Evolutionary conservation across 53 echinoderm and acorn worm genomes (phyloP), one percentile per base, ranked within the genome.

Genomic region (Crossaster papposus): DNA sequence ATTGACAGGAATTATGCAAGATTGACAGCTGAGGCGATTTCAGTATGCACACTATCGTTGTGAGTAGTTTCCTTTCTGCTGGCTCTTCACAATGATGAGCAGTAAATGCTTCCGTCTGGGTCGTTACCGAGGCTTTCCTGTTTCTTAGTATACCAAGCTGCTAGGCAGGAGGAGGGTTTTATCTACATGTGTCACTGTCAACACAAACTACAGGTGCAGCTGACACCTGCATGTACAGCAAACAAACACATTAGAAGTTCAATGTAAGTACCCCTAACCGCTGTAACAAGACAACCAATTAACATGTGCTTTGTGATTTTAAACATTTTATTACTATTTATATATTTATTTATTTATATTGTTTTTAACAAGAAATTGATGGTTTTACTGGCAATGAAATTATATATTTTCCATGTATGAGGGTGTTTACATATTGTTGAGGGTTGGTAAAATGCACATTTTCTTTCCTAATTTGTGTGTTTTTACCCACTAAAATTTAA

Each of bases 101-200:
- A 54, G 81, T 81, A 81, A 81, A 81, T 51, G 64, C 81, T 81
- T 81, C 81, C 81, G 28, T 35, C 18, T 64, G 22, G 10, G 31
- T 62, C 81, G 26, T 35, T 81, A 64, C 34, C 0, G n/a, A 81
- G 26, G 64, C 34, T n/a, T 81, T 81, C 81, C 81, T 62, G 81
- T 44, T 64, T 81, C 62, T 64, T 18, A 28, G 14, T 18, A 35
- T 20, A 23, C n/a, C 68, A n/a, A 24, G 68, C 24, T 24, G 24
- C 17, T 58, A 58, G 6, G 17, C 22, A 20, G 17, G 17, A 26
- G 28, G 9, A 3, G 28, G 24, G 68, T 28, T 65, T 23, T 68
- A 3, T 68, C n/a, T n/a, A n/a, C n/a, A 9, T 44, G 68, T 23
- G 24, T 26, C n/a, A 68, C 3, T 28, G 68, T 68, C 68, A 68